Evolutionary conservation across 2,113 vertebrate genomes (phyloP).

Genomic region (Thamnophis sirtalis): DNA sequence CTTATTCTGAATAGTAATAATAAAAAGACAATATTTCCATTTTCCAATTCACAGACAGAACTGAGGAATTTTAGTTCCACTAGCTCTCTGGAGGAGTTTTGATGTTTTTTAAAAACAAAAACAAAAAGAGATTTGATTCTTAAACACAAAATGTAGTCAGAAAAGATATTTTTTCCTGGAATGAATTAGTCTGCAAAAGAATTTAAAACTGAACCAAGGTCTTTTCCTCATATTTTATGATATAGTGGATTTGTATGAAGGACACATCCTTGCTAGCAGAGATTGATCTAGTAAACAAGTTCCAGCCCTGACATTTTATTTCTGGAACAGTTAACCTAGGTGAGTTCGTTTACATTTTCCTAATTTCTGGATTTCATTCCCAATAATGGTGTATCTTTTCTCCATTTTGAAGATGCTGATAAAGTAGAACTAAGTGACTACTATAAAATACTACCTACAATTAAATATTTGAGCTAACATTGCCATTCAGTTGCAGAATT

Average conservation of each 20-base stretch:
- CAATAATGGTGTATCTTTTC: background rate
- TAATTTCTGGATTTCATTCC: background rate
- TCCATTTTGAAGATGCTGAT: background rate
- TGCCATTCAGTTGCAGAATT: background rate
- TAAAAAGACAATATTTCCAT: slow-evolving; percentile 39
- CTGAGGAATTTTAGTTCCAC: slow-evolving; percentile 17
- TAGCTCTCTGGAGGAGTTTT: background rate
- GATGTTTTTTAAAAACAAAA: slow-evolving; percentile 5
- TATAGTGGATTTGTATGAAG: slow-evolving; percentile 12
- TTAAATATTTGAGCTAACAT: background rate
- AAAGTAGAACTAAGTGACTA: slow-evolving; percentile 1
- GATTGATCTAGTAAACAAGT: slow-evolving; percentile 30
- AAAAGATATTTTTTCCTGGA: background rate
- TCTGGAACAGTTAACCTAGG: slow-evolving; percentile 23
- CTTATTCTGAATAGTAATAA: slow-evolving; percentile 44
- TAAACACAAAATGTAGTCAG: background rate
- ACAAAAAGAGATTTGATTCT: background rate
- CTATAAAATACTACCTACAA: background rate
- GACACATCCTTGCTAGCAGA: slow-evolving; percentile 6
- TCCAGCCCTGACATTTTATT: background rate
- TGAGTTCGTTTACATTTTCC: slow-evolving; percentile 5
- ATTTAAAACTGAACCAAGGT: slow-evolving; percentile 17
- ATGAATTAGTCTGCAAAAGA: slow-evolving; percentile 25
- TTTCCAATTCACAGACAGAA: slow-evolving; percentile 30
- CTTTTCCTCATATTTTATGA: background rate